phyloP scores from a whole-genome alignment of 2,113 vertebrate genomes.

The Galbula dea region DNA sequence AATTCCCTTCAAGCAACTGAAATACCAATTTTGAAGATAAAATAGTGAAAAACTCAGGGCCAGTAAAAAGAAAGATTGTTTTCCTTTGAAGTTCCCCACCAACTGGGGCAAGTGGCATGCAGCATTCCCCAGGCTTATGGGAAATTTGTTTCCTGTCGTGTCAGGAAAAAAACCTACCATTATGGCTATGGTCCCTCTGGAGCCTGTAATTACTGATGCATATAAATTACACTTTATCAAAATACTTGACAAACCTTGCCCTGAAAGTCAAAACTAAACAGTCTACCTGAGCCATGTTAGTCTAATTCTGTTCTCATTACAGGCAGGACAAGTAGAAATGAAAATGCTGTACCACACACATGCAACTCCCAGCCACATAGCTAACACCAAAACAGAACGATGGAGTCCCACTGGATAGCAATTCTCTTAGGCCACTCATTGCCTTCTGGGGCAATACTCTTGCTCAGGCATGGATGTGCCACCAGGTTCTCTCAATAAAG shows the following conservation, averaged over 20 bases:
- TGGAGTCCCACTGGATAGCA: background rate
- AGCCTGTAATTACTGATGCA: background rate
- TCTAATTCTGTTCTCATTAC: fast-evolving
- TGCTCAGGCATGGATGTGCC: fast-evolving
- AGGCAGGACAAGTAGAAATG: background rate
- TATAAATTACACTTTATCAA: background rate
- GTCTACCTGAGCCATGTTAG: background rate
- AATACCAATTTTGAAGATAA: slow-evolving; percentile 14
- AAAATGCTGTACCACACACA: fast-evolving
- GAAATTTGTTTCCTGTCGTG: background rate
- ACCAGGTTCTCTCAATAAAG: fast-evolving
- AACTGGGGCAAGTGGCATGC: background rate
- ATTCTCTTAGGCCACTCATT: background rate
- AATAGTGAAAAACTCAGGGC: background rate
- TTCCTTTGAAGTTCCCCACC: slow-evolving; percentile 28
- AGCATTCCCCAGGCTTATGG: background rate
- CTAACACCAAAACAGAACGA: fast-evolving
- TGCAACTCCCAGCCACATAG: background rate
- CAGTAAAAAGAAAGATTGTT: background rate
- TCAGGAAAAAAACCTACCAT: background rate
- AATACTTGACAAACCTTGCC: background rate
- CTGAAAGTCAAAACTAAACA: background rate
- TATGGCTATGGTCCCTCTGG: background rate
- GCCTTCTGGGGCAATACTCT: background rate
- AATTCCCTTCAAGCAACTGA: background rate